A percentile compares a stretch with the other conserved stretches of the same genome.
phyloP scores from a whole-genome alignment of 2,888 invertebrate genomes.

The Perithous albicinctus region DNA sequence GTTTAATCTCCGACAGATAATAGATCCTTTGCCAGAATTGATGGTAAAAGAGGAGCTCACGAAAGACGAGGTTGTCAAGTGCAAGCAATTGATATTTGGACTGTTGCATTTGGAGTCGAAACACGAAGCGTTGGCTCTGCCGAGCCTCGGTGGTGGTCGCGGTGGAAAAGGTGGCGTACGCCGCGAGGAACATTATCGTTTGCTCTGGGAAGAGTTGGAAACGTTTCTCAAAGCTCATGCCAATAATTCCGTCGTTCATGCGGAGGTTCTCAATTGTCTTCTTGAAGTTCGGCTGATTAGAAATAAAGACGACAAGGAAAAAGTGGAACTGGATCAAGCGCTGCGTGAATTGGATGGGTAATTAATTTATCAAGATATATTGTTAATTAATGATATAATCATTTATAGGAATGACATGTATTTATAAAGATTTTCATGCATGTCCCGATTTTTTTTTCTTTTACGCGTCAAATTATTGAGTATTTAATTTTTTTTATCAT shows the following conservation, averaged over 20 bases:
- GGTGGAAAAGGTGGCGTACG: slow-evolving; percentile 83
- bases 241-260: slow-evolving; percentile 89
- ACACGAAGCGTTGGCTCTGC: slow-evolving; percentile 92
- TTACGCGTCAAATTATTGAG: no score
- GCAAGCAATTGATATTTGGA: slow-evolving; percentile 93
- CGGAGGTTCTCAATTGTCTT: slow-evolving; percentile 91
- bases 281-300: slow-evolving; percentile 89
- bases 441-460: no score
- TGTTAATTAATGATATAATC: neutral
- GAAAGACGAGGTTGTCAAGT: slow-evolving; percentile 94
- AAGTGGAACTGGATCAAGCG: slow-evolving; percentile 88
- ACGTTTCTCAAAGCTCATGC: slow-evolving; percentile 90
- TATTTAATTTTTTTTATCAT: no score
- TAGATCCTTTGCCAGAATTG: slow-evolving; percentile 92
- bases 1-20: slow-evolving; percentile 92
- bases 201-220: slow-evolving; percentile 96
- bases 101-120: slow-evolving; percentile 93
- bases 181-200: slow-evolving; percentile 95
- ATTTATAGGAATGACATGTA: no score
- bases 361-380: slow-evolving; percentile 51
- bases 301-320: slow-evolving; percentile 85
- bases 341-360: slow-evolving; percentile 87
- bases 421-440: no score
- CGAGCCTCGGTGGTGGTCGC: slow-evolving; percentile 89
- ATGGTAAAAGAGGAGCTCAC: slow-evolving; percentile 93